phyloP scores from a whole-genome alignment of 2,888 invertebrate species.

The Trissonchulus latispiculum region DNA sequence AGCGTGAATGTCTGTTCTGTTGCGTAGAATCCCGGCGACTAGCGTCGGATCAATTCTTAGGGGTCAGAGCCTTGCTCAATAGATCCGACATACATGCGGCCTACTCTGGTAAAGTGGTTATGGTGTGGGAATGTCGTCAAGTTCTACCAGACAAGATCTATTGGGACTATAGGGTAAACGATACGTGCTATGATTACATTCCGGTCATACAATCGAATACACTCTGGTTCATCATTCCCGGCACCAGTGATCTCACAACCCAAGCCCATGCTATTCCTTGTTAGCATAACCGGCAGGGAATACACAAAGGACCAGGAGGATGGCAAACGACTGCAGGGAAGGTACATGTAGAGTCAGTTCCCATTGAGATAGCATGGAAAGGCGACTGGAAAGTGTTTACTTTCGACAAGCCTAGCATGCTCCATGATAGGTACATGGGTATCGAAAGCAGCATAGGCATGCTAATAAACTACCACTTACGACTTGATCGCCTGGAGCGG shows the following conservation, averaged over 20 bases:
- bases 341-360: neutral
- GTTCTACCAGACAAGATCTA: neutral
- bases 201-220: neutral
- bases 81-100: neutral
- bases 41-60: too few species aligned
- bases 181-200: neutral
- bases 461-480: too few species aligned
- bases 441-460: too few species aligned
- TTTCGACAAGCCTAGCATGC: too few species aligned
- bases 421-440: too few species aligned
- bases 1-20: too few species aligned
- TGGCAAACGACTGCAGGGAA: neutral
- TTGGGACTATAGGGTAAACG: neutral
- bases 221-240: conserved; percentile 6
- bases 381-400: neutral
- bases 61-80: neutral
- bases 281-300: neutral
- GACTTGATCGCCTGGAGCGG: too few species aligned
- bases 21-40: too few species aligned
- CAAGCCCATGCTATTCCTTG: neutral
- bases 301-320: neutral
- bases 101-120: neutral
- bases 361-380: neutral
- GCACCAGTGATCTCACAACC: neutral
- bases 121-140: neutral